Base-by-base conservation (phyloP, 2,888 invertebrate genomes). In the Morpho deidamia region DNA sequence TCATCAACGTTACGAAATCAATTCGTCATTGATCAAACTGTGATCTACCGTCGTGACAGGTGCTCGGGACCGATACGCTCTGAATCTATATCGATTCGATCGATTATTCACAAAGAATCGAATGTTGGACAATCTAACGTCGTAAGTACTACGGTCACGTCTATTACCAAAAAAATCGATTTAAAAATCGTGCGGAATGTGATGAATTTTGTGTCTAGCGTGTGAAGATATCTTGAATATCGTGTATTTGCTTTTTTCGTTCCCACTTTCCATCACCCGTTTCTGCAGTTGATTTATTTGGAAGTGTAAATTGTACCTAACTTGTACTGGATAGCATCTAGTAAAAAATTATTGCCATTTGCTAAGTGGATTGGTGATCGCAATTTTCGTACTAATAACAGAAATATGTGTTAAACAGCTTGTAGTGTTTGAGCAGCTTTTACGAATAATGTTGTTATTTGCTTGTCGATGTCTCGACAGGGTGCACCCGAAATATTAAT, bases 21-120 rank as follows among this genome's bases (percentile, higher is more conserved):
- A 88, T 88, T 88, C 80, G 88, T 83, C 81, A 78, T 66, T 74
- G 80, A 72, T 70, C 72, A 72, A 66, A 67, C 66, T 81, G 86
- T 86, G 88, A 83, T 85, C 77, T 83, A 88, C 82, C 74, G 78
- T 74, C 78, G 77, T 74, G 77, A 79, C 83, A 84, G 83, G 84
- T 85, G 84, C 75, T 65, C 67, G 70, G 67, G 66, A 61, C 61
- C 67, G 71, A 66, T 63, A 70, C 78, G 78, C 77, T 81, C 68
- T 66, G 68, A 70, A 77, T 79, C 77, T 71, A 72, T 75, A 71
- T 72, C 75, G 70, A 78, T 75, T 72, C 72, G 71, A 79, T 77
- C 78, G 78, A 83, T 83, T 83, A 83, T 81, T 76, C 76, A 79
- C 77, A 81, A 85, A 80, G 78, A 77, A 78, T 72, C 56, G 64